Evolutionary conservation across 2,113 vertebrate genomes (phyloP).

Genomic region (Anhinga rufa): DNA sequence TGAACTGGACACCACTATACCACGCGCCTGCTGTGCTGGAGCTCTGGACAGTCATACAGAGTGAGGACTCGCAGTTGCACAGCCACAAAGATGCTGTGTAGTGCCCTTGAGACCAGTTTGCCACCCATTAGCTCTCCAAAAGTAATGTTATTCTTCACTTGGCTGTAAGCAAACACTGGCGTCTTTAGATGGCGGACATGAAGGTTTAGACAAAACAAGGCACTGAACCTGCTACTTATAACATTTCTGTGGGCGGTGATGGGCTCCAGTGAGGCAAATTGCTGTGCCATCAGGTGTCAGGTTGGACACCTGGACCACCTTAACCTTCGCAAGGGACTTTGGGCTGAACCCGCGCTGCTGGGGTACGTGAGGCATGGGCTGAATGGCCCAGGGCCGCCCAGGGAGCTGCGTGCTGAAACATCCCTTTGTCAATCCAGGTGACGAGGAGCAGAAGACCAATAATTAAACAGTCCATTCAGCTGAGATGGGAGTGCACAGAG

Average conservation of each 20-base stretch:
- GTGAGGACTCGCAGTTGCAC: background rate
- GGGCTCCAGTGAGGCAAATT: background rate
- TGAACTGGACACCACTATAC: background rate
- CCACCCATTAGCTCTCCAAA: background rate
- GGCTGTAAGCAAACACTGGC: background rate
- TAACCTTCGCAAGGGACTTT: background rate
- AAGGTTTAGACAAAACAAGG: background rate
- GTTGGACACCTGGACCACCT: background rate
- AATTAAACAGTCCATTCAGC: background rate
- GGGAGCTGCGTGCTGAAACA: background rate
- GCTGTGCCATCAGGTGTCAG: background rate
- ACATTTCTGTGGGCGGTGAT: background rate
- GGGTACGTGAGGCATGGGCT: background rate
- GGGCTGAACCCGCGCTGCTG: background rate
- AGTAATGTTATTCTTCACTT: background rate
- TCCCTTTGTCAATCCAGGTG: background rate
- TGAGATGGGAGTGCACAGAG: background rate
- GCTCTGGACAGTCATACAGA: no score
- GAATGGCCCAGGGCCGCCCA: background rate
- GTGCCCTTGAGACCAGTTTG: background rate
- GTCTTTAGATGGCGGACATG: background rate
- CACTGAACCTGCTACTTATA: background rate
- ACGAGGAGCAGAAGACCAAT: background rate
- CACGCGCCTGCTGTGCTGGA: fast-evolving
- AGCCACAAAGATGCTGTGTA: background rate